Base-by-base conservation (phyloP, 1,140 invertebrate species). In the Diorhabda elongata region DNA sequence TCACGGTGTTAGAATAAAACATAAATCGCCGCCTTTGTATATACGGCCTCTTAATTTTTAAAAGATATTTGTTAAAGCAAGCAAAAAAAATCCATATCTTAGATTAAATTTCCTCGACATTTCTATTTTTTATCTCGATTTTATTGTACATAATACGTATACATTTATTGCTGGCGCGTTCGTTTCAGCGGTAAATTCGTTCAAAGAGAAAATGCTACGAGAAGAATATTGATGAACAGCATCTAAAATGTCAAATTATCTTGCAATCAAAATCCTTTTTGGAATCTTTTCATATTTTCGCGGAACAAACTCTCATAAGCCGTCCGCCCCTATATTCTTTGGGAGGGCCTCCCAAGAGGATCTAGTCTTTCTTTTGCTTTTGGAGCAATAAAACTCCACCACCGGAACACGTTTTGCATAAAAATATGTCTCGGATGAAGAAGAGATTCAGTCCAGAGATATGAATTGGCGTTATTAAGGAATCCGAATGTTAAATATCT, bases 381-480 rank as follows among this genome's bases (percentile, higher is more conserved):
- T 67, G 66, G 69, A 68, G 77, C 77, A 79, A 79, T 79, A 79
- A 79, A 79, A 78, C 75, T 76, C 75, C 71, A 76, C 73, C 68
- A 74, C 76, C 76, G 78, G 78, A 77, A 79, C 78, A 76, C 72
- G 76, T 75, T 79, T 78, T 76, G 78, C 77, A 79, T 79, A 78
- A 78, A 79, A 79, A 79, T 79, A 79, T 79, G 78, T 78, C 73
- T 70, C 69, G 70, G 74, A 77, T 74, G 73, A 71, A 77, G 71
- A 71, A 72, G 72, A 58, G 69, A 71, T 73, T 71, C 65, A 64
- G 74, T 74, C 76, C 73, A 70, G 52, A 75, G 72, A 76, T 78
- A 78, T 77, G 76, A 78, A 78, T 78, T 78, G 77, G 74, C 68
- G 76, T 78, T 77, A 77, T 77, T 77, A 78, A 75, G 72, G 72